Conservation (phyloP, 2,113 vertebrate genomes). For the Labeo rohita region DNA sequence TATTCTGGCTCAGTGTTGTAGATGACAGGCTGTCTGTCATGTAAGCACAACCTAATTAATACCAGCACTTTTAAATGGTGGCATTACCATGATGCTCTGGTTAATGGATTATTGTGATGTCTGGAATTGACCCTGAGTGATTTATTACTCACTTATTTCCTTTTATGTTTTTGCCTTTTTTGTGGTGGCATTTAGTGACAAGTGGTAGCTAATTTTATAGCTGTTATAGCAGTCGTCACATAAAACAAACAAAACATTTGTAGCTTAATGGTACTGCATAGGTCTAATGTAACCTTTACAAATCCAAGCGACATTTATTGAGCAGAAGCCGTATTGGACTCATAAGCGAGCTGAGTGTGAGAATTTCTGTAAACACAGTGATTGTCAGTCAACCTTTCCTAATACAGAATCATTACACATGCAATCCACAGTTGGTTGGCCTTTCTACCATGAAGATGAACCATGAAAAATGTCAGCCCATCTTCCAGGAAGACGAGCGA, state of each 20-base stretch:
- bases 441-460: slow-evolving; percentile 34
- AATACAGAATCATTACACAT: slow-evolving; percentile 8
- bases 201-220: background rate
- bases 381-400: slow-evolving; percentile 57
- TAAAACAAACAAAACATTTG: background rate
- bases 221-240: background rate
- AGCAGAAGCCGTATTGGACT: background rate
- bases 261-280: background rate
- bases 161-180: background rate
- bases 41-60: background rate
- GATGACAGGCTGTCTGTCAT: slow-evolving; percentile 40
- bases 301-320: background rate
- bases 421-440: slow-evolving; percentile 28
- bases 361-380: slow-evolving; percentile 36
- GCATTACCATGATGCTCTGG: background rate
- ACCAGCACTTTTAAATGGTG: slow-evolving; percentile 6
- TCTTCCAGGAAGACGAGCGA: slow-evolving; percentile 37
- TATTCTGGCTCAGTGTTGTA: slow-evolving; percentile 4
- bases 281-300: slow-evolving; percentile 17
- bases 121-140: background rate
- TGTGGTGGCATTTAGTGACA: background rate
- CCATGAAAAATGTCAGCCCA: slow-evolving; percentile 52
- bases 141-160: background rate
- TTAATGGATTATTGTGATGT: slow-evolving; percentile 19
- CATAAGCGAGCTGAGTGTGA: background rate